Conservation (phyloP, 2,113 vertebrate genomes). For the Sinocyclocheilus rhinocerous region DNA sequence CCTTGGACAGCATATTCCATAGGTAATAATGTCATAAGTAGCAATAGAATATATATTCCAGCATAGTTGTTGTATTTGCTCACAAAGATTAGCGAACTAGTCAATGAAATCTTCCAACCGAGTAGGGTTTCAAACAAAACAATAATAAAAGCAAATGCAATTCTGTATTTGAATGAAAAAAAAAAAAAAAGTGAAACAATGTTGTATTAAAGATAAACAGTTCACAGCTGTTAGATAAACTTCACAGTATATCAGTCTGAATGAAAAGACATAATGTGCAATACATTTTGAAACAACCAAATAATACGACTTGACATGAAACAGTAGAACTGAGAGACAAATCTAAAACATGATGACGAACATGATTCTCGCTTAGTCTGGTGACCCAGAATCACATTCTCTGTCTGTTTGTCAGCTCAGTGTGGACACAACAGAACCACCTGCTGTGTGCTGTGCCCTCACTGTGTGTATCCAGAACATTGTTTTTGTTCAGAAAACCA, state of each 20-base stretch:
- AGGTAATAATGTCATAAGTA: background rate
- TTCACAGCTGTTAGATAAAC: conserved; percentile 35
- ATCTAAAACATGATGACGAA: background rate
- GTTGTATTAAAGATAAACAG: background rate
- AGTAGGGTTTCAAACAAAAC: background rate
- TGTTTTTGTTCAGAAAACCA: conserved; percentile 66
- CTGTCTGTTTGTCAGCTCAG: background rate
- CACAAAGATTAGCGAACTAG: background rate
- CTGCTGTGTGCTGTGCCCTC: conserved; percentile 18
- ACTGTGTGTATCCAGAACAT: conserved; percentile 45
- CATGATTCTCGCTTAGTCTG: background rate
- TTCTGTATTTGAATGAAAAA: background rate
- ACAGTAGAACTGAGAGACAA: background rate
- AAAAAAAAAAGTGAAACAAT: no score
- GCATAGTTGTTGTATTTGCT: background rate
- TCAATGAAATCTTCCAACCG: background rate
- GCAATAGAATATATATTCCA: background rate
- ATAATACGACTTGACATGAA: background rate
- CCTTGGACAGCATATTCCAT: background rate
- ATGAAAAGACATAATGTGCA: conserved; percentile 23
- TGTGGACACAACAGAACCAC: background rate
- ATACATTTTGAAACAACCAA: background rate
- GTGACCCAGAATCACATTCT: conserved; percentile 17
- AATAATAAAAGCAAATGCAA: background rate
- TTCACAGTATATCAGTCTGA: conserved; percentile 68